Conservation (phyloP, 1,140 invertebrate genomes). For the Amyelois transitella region DNA sequence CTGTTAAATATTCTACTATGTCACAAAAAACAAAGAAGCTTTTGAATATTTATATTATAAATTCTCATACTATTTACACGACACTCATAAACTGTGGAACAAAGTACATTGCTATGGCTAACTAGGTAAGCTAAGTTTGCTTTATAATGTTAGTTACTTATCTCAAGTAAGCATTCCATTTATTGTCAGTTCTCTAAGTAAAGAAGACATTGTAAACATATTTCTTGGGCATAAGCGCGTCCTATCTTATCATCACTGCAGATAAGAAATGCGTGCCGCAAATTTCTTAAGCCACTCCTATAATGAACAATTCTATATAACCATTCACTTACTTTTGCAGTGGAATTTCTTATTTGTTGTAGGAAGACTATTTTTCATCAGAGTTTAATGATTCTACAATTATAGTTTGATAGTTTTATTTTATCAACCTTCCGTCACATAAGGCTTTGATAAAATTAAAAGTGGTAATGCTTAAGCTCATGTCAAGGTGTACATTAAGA, state of each 20-base stretch:
- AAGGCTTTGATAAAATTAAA: background rate
- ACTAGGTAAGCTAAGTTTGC: background rate
- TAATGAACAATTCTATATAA: background rate
- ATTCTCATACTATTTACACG: background rate
- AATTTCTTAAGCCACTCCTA: constrained; percentile 9
- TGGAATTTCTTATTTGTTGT: constrained; percentile 4
- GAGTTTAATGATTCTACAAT: background rate
- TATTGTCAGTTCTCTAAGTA: constrained; percentile 1
- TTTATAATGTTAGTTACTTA: background rate
- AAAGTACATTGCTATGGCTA: background rate
- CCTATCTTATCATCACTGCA: constrained; percentile 7
- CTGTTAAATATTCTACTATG: background rate
- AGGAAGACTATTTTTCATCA: background rate
- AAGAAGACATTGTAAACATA: constrained; percentile 12
- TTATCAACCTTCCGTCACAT: background rate
- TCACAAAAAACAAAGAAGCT: background rate
- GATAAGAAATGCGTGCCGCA: constrained; percentile 15
- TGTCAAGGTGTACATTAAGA: constrained; percentile 2
- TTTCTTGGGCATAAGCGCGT: background rate
- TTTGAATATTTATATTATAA: background rate
- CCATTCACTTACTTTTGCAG: background rate
- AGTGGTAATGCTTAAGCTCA: background rate
- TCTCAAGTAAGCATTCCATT: background rate
- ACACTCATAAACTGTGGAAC: background rate
- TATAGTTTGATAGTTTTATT: background rate